Percentiles rank a stretch among this genome's conserved stretches.
These are phyloP conservation scores for Drosophila pseudoananassae DNA, from an alignment of 1,140 invertebrate genomes.

Conservation along the genomic window DNA sequence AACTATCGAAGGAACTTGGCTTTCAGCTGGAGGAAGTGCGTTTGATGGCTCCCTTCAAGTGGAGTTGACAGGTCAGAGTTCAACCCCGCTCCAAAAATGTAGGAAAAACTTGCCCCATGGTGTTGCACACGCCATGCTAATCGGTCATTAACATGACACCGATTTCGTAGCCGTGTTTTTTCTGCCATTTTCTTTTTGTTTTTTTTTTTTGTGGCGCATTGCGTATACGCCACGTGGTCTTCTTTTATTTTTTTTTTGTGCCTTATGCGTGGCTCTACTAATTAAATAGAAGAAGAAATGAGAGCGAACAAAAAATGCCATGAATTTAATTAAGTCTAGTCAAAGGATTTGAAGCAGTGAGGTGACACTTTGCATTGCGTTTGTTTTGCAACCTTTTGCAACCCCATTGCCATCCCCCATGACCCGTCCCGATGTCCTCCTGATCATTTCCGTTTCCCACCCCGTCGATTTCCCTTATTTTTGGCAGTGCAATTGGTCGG, in stretches of 20 bases:
- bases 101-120: background rate
- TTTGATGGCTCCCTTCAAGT: constrained; percentile 14
- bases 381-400: constrained; percentile 10
- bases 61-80: constrained; percentile 27
- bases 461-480: background rate
- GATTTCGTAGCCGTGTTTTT: constrained; percentile 45
- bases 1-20: background rate
- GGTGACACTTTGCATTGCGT: constrained; percentile 38
- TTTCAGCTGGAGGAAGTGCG: constrained; percentile 16
- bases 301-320: constrained; percentile 19
- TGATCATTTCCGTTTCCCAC: background rate
- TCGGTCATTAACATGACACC: constrained; percentile 77
- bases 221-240: constrained; percentile 44
- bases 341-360: background rate
- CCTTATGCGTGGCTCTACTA: constrained; percentile 30
- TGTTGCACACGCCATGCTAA: constrained; percentile 53
- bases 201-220: constrained; percentile 35
- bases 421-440: too few species aligned
- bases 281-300: constrained; percentile 32
- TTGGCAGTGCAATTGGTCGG: constrained; percentile 37
- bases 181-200: background rate
- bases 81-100: constrained; percentile 1
- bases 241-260: constrained; percentile 3
- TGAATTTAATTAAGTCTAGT: constrained; percentile 48
- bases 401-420: background rate